phyloP scores from a whole-genome alignment of 2,797 vertebrate species.

The Picus viridis region DNA sequence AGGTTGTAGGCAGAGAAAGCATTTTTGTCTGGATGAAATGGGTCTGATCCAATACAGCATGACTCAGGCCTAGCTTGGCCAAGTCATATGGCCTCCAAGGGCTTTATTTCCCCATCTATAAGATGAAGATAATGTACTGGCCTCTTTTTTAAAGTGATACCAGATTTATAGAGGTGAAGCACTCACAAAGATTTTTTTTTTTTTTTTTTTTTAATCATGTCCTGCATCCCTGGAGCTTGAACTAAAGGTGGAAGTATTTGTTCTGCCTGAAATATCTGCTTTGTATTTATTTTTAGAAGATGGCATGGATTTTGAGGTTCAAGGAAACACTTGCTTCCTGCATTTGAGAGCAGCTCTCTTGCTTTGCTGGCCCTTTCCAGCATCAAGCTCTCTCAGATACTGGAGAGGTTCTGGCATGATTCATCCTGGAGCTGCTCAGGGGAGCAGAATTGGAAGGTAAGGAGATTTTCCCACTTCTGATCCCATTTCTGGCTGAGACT shows the following conservation, averaged over 20 bases:
- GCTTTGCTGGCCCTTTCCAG: background rate
- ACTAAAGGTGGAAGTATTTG: background rate
- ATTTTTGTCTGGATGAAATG: background rate
- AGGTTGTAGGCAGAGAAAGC: background rate
- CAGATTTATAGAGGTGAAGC: background rate
- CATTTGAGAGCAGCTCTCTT: background rate
- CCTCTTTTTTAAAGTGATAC: background rate
- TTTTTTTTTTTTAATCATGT: background rate
- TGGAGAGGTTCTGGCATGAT: background rate
- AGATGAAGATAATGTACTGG: background rate
- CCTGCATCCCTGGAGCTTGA: background rate
- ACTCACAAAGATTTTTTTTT: background rate
- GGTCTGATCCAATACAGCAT: background rate
- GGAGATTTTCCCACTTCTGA: background rate
- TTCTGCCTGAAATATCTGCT: background rate
- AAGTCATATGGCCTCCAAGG: background rate
- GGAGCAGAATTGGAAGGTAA: background rate
- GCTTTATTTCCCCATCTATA: background rate
- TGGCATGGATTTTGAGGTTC: background rate
- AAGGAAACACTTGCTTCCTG: background rate
- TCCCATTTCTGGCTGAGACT: background rate
- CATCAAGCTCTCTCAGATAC: background rate
- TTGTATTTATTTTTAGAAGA: slow-evolving; percentile 36
- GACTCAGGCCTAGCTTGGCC: background rate
- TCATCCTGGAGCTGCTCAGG: background rate